Percentiles rank a stretch among this genome's conserved stretches.
phyloP scores from a whole-genome alignment of 2,888 invertebrate species.

The Drosophila percnosoma region DNA sequence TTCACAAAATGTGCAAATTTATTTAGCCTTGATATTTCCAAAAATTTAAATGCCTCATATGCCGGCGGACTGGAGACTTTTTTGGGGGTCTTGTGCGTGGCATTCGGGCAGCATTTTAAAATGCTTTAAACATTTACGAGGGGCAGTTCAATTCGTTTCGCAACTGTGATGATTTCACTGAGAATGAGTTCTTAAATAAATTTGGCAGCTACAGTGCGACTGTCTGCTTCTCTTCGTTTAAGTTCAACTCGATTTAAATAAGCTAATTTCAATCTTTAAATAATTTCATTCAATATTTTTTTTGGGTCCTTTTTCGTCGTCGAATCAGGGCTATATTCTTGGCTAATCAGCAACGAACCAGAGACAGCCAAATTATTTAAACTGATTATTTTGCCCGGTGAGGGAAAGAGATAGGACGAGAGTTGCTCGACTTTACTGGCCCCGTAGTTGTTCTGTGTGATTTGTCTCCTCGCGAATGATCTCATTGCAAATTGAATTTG shows the following conservation, averaged over 20 bases:
- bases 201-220: neutral
- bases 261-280: neutral
- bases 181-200: neutral
- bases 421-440: constrained; percentile 7
- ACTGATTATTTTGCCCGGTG: constrained; percentile 52
- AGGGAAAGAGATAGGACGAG: neutral
- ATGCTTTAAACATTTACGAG: constrained; percentile 5
- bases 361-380: constrained; percentile 38
- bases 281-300: neutral
- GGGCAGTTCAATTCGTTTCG: constrained; percentile 2
- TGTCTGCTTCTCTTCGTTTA: neutral
- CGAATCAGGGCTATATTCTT: neutral
- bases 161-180: neutral
- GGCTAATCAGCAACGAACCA: neutral
- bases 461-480: constrained; percentile 46
- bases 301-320: neutral
- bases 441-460: constrained; percentile 14
- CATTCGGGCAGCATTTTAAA: constrained; percentile 2
- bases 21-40: constrained; percentile 74
- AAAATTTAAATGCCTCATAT: constrained; percentile 51
- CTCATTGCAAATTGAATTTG: constrained; percentile 72
- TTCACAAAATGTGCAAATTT: constrained; percentile 70
- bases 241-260: neutral
- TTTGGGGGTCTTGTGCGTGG: constrained; percentile 38
- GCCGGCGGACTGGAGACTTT: constrained; percentile 29